phyloP scores from a whole-genome alignment of 2,113 vertebrate genomes.

The Silurus meridionalis region DNA sequence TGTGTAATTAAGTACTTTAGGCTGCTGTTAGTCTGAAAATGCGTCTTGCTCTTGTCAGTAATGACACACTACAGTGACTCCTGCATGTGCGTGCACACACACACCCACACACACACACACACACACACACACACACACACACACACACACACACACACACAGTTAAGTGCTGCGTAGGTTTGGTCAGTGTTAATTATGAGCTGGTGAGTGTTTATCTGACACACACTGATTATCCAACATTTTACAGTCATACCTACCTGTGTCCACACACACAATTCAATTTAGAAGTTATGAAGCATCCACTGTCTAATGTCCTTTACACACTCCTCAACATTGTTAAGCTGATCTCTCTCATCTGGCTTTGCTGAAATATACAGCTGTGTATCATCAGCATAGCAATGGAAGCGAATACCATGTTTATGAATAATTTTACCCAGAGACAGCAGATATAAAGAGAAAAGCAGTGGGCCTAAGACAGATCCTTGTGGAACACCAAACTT shows the following conservation, averaged over 20 bases:
- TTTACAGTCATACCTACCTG: neutral
- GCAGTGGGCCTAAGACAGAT: no score
- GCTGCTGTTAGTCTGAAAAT: conserved; percentile 3
- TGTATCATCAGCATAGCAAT: no score
- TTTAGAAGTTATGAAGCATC: no score
- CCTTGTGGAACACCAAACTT: no score
- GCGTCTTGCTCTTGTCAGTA: neutral
- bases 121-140: neutral
- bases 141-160: neutral
- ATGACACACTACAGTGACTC: neutral
- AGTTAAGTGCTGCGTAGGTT: neutral
- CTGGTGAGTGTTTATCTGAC: neutral
- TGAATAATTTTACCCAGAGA: no score
- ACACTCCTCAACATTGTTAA: no score
- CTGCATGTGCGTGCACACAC: neutral
- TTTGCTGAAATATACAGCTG: no score
- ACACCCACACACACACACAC: neutral
- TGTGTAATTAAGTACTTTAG: conserved; percentile 4
- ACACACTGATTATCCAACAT: neutral
- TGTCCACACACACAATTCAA: neutral
- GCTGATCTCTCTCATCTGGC: no score
- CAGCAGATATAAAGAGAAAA: no score
- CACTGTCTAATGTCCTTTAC: no score
- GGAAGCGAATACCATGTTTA: no score
- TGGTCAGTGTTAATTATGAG: conserved; percentile 12